Evolutionary conservation across 2,113 vertebrate species (phyloP), one percentile per base, ranked within the genome.

Genomic region (Aviceda subcristata): DNA sequence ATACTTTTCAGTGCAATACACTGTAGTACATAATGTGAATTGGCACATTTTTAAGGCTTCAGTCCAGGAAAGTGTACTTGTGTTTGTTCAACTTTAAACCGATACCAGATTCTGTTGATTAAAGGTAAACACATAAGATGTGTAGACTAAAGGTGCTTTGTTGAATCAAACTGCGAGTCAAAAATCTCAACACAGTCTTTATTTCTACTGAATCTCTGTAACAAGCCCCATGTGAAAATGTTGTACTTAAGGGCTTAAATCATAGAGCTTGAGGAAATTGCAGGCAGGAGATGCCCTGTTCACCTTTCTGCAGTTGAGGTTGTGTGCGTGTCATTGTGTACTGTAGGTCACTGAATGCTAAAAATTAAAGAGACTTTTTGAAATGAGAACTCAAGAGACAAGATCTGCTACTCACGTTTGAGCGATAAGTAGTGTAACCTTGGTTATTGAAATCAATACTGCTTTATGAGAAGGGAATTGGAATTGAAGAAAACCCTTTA

Each of bases 291-390:
- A 15, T 85, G 85, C 20, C 34, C 32, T 22, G 45, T 16, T 84
- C 24, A 4, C 50, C 41, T 18, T 30, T 12, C 34, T 17, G 72
- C 55, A 38, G 66, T 62, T 27, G 45, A 20, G 57, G 13, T 10
- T 15, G 19, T 55, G 46, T 45, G 29, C 4, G 0, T 41, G 63
- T 34, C 24, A 1, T 3, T 11, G 4, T 15, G 60, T 8, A 5
- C 50, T 53, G n/a, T 16, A 29, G 60, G 51, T 46, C 66, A 16
- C 22, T 7, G n/a, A 7, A 4, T 39, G 67, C 56, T 63, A 12
- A 5, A n/a, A 56, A 12, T 7, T 9, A 43, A 24, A 82, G 75
- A 64, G 50, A 9, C 5, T 55, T 88, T 63, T 38, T 15, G 15
- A 23, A 50, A 60, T 8, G 51, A 68, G 18, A 78, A 10, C 13